These are phyloP conservation scores for Platysteira castanea DNA, from an alignment of 2,113 vertebrate genomes.

Conservation along the genomic window DNA sequence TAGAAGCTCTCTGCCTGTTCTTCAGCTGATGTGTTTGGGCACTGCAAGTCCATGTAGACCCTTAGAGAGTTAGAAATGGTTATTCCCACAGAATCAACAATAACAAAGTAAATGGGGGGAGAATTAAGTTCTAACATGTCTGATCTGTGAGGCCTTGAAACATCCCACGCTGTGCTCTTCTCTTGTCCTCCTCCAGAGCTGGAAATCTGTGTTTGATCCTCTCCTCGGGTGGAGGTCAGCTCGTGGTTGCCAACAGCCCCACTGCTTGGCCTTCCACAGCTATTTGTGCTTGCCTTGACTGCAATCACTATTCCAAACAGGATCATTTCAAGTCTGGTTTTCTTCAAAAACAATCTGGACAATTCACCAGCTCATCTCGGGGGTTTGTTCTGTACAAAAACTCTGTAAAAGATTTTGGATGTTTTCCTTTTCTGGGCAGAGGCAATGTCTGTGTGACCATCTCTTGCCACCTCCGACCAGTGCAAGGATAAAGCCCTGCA, in stretches of 20 bases:
- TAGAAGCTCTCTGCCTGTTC: not conserved
- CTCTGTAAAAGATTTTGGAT: not conserved
- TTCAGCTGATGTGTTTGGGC: not conserved
- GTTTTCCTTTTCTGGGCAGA: not conserved
- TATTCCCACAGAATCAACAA: not conserved
- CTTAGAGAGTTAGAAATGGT: not conserved
- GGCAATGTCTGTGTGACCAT: not conserved
- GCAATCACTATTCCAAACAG: rapidly evolving
- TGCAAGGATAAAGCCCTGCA: not conserved
- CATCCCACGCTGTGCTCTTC: not conserved
- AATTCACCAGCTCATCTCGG: not conserved
- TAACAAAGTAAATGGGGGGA: not conserved
- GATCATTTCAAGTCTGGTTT: not conserved
- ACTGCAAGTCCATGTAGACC: not conserved
- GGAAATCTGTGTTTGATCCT: not conserved
- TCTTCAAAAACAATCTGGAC: not conserved
- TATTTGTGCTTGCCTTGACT: not conserved
- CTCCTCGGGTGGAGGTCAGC: not conserved
- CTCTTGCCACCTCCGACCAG: rapidly evolving
- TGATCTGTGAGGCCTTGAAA: not conserved
- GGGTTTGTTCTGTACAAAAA: not conserved
- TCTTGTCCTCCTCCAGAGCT: not conserved
- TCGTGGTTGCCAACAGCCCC: not conserved
- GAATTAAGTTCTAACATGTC: not conserved
- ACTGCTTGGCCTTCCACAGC: not conserved